Evolutionary conservation across 2,113 vertebrate species (phyloP), one percentile per base, ranked within the genome.

Genomic region (Saguinus midas): DNA sequence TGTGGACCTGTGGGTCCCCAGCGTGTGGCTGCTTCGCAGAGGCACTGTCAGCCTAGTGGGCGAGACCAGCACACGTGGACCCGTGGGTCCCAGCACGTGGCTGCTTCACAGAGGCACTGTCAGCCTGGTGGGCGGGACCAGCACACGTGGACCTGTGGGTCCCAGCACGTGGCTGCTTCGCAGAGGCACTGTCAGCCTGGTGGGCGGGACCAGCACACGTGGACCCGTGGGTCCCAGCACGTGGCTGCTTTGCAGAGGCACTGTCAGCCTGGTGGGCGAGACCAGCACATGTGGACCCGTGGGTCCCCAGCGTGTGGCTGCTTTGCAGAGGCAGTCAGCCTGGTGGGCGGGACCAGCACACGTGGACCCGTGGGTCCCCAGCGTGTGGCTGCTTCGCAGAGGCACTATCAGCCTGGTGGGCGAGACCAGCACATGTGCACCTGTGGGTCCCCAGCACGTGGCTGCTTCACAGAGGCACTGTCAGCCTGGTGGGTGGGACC

Each of bases 271-370:
- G n/a, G n/a, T n/a, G n/a, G n/a, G n/a, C n/a, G n/a, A n/a, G n/a
- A n/a, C n/a, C n/a, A n/a, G n/a, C n/a, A n/a, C 23, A n/a, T 0
- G 1, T 3, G 35, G n/a, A 9, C 21, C 27, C 0, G 0, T 1
- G 0, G 25, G 23, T 29, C 73, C 25, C 25, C n/a, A 0, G 68
- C 2, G 4, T 8, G 32, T 25, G 37, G 37, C 45, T 45, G 40
- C 40, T 43, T 43, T 43, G 40, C 40, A 43, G n/a, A n/a, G n/a
- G n/a, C 40, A 4, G 40, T 43, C 40, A 43, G 40, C 40, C 40
- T 43, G 37, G 37, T 40, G 37, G 37, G 37, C 37, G 37, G 37
- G 37, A 40, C 37, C 37, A 40, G 37, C 37, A 40, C 37, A 40
- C 37, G 37, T 40, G 37, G 37, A 40, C 2, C 10, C 35, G 0